These are phyloP conservation scores for Dromococcyx pavoninus DNA, from an alignment of 2,797 vertebrate species.

Conservation along the genomic window DNA sequence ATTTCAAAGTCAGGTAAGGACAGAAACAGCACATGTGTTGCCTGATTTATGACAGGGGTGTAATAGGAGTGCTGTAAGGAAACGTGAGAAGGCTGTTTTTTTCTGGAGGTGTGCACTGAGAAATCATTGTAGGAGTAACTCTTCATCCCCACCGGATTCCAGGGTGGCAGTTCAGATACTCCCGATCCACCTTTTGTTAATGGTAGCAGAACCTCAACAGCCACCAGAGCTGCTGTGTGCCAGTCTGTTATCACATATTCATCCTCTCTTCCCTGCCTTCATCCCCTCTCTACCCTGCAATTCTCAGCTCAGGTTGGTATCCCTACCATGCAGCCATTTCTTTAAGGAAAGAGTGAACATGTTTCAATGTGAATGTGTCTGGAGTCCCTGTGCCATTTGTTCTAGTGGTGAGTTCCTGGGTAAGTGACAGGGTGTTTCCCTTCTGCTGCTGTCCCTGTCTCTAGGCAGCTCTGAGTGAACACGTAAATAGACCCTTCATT, in stretches of 20 bases:
- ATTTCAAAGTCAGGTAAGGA: background rate
- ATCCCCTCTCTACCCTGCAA: background rate
- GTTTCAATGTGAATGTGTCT: rapidly evolving
- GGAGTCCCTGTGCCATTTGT: background rate
- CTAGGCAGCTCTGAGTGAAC: background rate
- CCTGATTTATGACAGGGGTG: background rate
- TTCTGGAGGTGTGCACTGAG: background rate
- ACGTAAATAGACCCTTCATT: background rate
- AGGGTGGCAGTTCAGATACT: background rate
- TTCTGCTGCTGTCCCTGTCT: background rate
- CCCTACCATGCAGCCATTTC: rapidly evolving
- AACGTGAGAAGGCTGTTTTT: background rate
- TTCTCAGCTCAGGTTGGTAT: background rate
- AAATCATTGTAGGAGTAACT: background rate
- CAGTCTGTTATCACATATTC: rapidly evolving
- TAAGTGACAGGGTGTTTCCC: background rate
- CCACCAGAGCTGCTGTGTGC: background rate
- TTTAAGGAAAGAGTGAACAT: rapidly evolving
- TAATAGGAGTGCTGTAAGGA: background rate
- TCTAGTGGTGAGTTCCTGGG: background rate
- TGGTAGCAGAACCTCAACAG: background rate
- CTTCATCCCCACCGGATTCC: background rate
- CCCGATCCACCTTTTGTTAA: rapidly evolving
- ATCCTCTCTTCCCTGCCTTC: rapidly evolving
- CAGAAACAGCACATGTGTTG: background rate